phyloP scores from a whole-genome alignment of 2,888 invertebrate genomes.

The Neoascia interrupta region DNA sequence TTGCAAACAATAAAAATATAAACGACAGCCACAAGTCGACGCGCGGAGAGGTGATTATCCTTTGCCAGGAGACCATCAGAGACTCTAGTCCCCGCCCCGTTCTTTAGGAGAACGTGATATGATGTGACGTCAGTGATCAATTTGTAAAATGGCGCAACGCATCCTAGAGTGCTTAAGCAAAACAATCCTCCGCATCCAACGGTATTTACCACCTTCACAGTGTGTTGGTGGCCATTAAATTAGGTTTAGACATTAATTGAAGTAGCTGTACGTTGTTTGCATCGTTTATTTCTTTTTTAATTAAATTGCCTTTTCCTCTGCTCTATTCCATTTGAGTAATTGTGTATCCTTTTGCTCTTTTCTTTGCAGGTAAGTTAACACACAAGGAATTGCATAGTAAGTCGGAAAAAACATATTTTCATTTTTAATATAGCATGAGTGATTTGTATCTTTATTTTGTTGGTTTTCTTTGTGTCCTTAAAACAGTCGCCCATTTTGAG shows the following conservation, averaged over 20 bases:
- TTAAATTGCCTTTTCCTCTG: conserved; percentile 28
- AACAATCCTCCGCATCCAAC: no score
- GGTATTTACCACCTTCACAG: neutral
- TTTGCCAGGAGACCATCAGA: conserved; percentile 17
- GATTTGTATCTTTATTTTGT: neutral
- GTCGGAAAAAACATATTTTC: conserved; percentile 56
- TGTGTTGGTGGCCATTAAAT: conserved; percentile 29
- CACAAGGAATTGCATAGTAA: conserved; percentile 74
- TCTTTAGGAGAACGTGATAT: neutral
- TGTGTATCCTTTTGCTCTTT: conserved; percentile 31
- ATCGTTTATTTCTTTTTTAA: conserved; percentile 26
- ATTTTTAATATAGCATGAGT: conserved; percentile 27
- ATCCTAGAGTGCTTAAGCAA: no score
- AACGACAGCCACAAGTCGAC: conserved; percentile 12
- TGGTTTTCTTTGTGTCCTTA: conserved; percentile 5
- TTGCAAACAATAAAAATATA: conserved; percentile 40
- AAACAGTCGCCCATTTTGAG: no score
- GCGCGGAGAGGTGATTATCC: conserved; percentile 29
- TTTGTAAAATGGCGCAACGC: conserved; percentile 15
- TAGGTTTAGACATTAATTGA: conserved; percentile 51
- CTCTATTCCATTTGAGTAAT: conserved; percentile 39
- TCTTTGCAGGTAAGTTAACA: conserved; percentile 73
- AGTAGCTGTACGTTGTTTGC: conserved; percentile 17
- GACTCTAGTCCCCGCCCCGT: no score
- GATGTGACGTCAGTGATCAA: conserved; percentile 40